Conservation (phyloP, 2,797 vertebrate genomes). For the Propithecus perrieri region DNA sequence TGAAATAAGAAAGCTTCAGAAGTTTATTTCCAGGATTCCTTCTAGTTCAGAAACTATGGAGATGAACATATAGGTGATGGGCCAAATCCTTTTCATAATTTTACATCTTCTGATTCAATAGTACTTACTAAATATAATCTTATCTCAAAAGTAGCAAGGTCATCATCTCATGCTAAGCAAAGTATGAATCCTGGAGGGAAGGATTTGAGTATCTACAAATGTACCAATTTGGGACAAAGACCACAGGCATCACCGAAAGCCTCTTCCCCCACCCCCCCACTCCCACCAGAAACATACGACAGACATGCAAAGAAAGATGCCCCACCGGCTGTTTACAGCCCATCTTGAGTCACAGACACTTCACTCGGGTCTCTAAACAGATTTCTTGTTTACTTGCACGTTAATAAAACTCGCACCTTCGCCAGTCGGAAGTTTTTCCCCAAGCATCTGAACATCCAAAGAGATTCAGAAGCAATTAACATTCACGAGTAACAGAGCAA, state of each 20-base stretch:
- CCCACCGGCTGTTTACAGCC: constrained; percentile 43
- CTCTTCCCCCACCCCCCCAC: background rate
- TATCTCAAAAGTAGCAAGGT: constrained; percentile 46
- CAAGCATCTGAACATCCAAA: constrained; percentile 84
- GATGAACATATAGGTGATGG: background rate
- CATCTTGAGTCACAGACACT: constrained; percentile 66
- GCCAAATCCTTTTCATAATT: constrained; percentile 26
- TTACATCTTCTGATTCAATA: constrained; percentile 68
- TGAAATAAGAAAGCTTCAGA: background rate
- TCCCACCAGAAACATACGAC: constrained; percentile 68
- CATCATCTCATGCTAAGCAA: constrained; percentile 42
- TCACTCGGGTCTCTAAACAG: constrained; percentile 78
- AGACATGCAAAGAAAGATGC: constrained; percentile 70
- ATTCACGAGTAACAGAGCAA: constrained; percentile 89
- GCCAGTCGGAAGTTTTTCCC: constrained; percentile 78
- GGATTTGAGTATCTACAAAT: background rate
- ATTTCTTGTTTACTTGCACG: constrained; percentile 83
- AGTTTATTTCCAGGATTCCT: background rate
- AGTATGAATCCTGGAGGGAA: background rate
- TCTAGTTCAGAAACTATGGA: background rate
- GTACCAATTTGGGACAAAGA: background rate
- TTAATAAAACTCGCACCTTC: constrained; percentile 85
- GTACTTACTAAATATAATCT: constrained; percentile 42
- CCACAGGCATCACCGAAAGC: background rate
- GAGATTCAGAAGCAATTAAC: constrained; percentile 90